Conservation (phyloP, 1,140 invertebrate genomes). For the Heliconius himera region DNA sequence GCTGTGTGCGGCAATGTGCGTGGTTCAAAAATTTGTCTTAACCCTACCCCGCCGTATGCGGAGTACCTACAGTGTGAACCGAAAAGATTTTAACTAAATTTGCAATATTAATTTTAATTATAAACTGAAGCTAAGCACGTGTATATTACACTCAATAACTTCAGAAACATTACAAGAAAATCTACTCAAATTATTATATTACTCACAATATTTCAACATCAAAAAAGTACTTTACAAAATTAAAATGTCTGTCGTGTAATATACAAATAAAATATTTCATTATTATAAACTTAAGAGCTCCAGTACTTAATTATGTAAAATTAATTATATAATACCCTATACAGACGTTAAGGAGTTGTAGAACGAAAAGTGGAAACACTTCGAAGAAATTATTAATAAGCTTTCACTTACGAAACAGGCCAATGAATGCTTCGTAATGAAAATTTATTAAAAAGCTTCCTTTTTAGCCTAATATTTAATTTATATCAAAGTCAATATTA, state of each 20-base stretch:
- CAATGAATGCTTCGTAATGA: slow-evolving; percentile 24
- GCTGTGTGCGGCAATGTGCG: too few relatives aligned
- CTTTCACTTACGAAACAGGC: slow-evolving; percentile 19
- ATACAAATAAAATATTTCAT: neutral
- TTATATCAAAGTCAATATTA: slow-evolving; percentile 31
- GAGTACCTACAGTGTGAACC: too few relatives aligned
- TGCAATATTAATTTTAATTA: too few relatives aligned
- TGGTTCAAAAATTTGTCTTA: too few relatives aligned
- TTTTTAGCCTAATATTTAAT: slow-evolving; percentile 31
- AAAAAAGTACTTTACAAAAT: neutral
- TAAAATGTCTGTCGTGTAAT: neutral
- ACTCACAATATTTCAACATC: neutral
- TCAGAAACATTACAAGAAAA: too few relatives aligned
- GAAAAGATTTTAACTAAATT: too few relatives aligned
- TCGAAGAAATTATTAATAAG: slow-evolving; percentile 21
- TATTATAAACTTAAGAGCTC: neutral
- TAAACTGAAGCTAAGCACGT: too few relatives aligned
- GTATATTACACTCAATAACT: too few relatives aligned
- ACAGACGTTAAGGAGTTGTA: neutral
- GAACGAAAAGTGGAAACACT: slow-evolving; percentile 13
- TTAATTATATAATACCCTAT: slow-evolving; percentile 19
- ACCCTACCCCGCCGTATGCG: too few relatives aligned
- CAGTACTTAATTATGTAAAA: slow-evolving; percentile 7
- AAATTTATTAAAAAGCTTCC: slow-evolving; percentile 32
- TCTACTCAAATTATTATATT: neutral